Percentiles rank a stretch among this genome's conserved stretches.
phyloP scores from a whole-genome alignment of 2,113 vertebrate genomes.

The Castor canadensis region DNA sequence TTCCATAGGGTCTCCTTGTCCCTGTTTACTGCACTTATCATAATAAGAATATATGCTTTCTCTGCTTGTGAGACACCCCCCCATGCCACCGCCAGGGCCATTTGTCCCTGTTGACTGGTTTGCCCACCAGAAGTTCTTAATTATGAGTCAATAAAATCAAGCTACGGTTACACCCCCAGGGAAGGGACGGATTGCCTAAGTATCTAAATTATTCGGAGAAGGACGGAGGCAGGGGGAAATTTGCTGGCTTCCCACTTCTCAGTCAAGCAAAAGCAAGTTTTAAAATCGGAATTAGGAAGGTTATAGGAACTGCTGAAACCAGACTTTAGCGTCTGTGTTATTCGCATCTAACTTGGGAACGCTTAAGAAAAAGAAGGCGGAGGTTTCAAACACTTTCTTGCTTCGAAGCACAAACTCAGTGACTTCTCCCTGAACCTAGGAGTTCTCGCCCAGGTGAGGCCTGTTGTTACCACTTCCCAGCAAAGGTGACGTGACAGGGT shows the following conservation, averaged over 20 bases:
- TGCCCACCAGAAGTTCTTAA: conserved; percentile 75
- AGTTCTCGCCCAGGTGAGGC: conserved; percentile 24
- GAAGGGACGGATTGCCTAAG: conserved; percentile 56
- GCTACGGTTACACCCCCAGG: conserved; percentile 48
- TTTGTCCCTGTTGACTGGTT: conserved; percentile 65
- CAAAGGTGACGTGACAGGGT: conserved; percentile 45
- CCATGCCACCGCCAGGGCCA: background rate
- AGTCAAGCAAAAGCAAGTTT: conserved; percentile 30
- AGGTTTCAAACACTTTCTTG: background rate
- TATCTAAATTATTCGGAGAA: conserved; percentile 23
- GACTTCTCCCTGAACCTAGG: conserved; percentile 52
- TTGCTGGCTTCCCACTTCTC: conserved; percentile 24
- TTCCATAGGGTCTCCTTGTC: background rate
- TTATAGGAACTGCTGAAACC: background rate
- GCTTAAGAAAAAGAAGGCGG: conserved; percentile 36
- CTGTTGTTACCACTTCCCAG: conserved; percentile 58
- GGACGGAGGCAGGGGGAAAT: background rate
- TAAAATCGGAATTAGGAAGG: background rate
- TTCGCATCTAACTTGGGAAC: conserved; percentile 21
- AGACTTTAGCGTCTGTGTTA: background rate
- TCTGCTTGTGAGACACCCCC: background rate
- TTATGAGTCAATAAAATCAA: conserved; percentile 73
- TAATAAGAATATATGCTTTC: background rate
- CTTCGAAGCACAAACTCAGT: conserved; percentile 55
- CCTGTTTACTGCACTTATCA: background rate